Evolutionary conservation across 1,140 invertebrate species (phyloP).

Genomic region (Halictus rubicundus): DNA sequence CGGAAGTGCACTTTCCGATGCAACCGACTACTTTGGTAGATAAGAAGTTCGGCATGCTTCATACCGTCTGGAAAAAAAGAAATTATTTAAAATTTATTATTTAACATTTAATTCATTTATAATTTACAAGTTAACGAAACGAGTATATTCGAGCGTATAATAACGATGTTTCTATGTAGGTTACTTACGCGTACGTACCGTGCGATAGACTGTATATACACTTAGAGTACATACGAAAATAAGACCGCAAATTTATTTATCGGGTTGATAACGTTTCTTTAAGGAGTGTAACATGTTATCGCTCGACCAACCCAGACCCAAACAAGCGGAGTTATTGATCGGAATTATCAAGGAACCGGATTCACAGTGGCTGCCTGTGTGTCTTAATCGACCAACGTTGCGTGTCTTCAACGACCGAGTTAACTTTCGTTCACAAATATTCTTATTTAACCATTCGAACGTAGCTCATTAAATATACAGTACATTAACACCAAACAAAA

Average conservation of each 20-base stretch:
- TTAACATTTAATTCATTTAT: no score
- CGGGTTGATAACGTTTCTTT: not conserved
- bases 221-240: not conserved
- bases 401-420: not conserved
- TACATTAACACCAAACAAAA: no score
- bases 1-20: conserved; percentile 68
- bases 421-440: no score
- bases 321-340: conserved; percentile 41
- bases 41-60: conserved; percentile 51
- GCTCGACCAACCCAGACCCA: not conserved
- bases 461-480: no score
- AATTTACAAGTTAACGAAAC: no score
- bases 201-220: not conserved
- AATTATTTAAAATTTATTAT: no score
- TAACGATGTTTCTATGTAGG: no score
- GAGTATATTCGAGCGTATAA: no score
- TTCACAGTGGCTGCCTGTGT: conserved; percentile 23
- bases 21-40: conserved; percentile 56
- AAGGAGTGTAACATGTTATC: not conserved
- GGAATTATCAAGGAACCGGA: conserved; percentile 12
- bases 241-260: not conserved
- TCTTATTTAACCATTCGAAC: not conserved
- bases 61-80: not conserved
- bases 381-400: conserved; percentile 1
- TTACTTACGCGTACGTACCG: not conserved